Base-by-base conservation (phyloP, 2,113 vertebrate species). In the Pelusios castaneus region DNA sequence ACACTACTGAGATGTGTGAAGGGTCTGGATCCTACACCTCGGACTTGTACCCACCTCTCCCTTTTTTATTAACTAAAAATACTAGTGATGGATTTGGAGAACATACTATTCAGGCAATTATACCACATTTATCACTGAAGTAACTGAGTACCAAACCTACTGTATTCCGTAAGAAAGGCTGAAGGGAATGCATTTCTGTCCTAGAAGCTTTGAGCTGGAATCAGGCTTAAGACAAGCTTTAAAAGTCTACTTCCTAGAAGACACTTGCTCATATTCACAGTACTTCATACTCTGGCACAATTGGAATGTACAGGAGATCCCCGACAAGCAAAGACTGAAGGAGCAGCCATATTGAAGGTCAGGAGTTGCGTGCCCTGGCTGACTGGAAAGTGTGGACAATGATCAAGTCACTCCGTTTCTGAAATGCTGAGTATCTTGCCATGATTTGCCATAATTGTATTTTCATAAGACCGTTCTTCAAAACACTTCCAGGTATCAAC, bases 51-150 rank as follows among this genome's bases (percentile, higher is more conserved):
- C 63, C 87, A 92, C 88, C 92, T 79, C 94, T 93, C 92, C 81
- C 94, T 94, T 38, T 19, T 88, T 89, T 96, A 80, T 84, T 22
- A 87, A 94, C 80, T 79, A 95, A 89, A 84, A 94, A 58, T 25
- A 63, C 89, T 63, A 93, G 12, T 5, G 13, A 92, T 90, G 89
- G 31, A 67, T 58, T 29, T 90, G 80, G 54, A 84, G 84, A 97
- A 89, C 6, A 22, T 45, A 95, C 34, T 67, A 67, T 38, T 6
- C 31, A 38, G n/a, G 63, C 63, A 70, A 38, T 38, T 38, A 92
- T 31, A 93, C 85, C 77, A 81, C 41, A 11, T 47, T 51, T 89
- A 77, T n/a, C 1, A 2, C n/a, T n/a, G 92, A 91, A 3, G 51
- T 12, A 88, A 92, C 24, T 0, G 0, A 0, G 0, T 52, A 77